Conservation (phyloP, 2,888 invertebrate genomes). For the Globia sparganii region DNA sequence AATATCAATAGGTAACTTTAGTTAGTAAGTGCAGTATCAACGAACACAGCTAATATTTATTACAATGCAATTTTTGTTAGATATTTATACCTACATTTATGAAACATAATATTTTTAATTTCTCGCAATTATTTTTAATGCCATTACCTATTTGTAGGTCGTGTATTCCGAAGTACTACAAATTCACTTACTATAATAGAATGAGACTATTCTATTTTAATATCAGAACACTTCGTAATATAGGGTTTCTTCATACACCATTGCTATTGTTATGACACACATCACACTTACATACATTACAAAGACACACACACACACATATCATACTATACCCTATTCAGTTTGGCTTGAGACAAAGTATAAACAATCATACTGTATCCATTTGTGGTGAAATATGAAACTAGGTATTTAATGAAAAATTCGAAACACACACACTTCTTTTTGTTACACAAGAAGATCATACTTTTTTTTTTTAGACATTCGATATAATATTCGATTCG, state of each 20-base stretch:
- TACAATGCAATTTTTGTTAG: background rate
- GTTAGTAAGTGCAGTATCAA: background rate
- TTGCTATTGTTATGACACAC: conserved; percentile 1
- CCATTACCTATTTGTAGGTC: background rate
- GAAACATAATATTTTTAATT: background rate
- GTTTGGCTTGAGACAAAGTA: no score
- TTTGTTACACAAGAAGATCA: no score
- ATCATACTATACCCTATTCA: no score
- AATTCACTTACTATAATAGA: conserved; percentile 30
- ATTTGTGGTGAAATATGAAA: no score
- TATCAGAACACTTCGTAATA: conserved; percentile 11
- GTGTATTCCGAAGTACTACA: conserved; percentile 26
- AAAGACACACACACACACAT: background rate
- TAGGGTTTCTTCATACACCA: conserved; percentile 30
- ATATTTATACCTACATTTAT: background rate
- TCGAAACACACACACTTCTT: no score
- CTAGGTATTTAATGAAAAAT: no score
- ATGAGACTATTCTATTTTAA: conserved; percentile 43
- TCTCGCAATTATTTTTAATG: background rate
- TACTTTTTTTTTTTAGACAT: no score
- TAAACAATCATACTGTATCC: no score
- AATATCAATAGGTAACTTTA: background rate
- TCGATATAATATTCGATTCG: no score
- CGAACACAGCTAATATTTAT: background rate
- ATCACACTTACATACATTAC: no score